Evolutionary conservation across 2,113 vertebrate genomes (phyloP).

Genomic region (Pomatorhinus ruficollis): DNA sequence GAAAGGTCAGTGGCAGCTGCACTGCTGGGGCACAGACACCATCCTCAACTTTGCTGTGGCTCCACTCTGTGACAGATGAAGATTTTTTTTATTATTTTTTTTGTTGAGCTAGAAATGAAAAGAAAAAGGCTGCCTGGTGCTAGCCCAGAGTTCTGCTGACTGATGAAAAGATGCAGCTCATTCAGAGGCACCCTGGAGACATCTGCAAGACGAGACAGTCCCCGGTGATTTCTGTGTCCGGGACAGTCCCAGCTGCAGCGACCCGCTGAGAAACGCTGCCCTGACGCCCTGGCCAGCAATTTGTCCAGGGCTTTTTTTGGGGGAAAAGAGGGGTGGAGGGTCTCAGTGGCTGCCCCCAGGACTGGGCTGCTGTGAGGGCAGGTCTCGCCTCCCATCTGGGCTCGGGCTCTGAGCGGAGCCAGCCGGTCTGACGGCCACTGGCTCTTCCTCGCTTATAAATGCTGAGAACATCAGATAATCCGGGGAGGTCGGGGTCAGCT

Average conservation of each 20-base stretch:
- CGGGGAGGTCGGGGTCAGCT: constrained; percentile 75
- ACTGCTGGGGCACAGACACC: not conserved
- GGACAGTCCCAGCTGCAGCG: not conserved
- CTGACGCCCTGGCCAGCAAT: not conserved
- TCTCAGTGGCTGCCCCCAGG: constrained; percentile 77
- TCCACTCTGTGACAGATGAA: not conserved
- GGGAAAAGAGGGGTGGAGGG: constrained; percentile 31
- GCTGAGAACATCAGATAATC: constrained; percentile 88
- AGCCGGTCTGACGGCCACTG: constrained; percentile 84
- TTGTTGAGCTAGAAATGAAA: not conserved
- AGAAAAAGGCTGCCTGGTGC: not conserved
- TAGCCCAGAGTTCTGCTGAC: not conserved
- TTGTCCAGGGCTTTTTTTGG: not conserved
- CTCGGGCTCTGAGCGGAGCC: constrained; percentile 80
- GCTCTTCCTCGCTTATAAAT: constrained; percentile 82
- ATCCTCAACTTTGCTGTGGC: not conserved
- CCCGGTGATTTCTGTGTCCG: not conserved
- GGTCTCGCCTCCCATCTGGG: constrained; percentile 83
- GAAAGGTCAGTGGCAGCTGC: not conserved
- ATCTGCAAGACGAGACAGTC: not conserved
- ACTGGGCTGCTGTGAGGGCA: constrained; percentile 78
- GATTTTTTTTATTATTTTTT: not conserved
- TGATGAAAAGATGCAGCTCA: not conserved
- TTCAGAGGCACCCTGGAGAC: not conserved
- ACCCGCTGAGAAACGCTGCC: not conserved